These are phyloP conservation scores for Malurus cyaneus DNA, from an alignment of 2,113 vertebrate species.

Conservation along the genomic window DNA sequence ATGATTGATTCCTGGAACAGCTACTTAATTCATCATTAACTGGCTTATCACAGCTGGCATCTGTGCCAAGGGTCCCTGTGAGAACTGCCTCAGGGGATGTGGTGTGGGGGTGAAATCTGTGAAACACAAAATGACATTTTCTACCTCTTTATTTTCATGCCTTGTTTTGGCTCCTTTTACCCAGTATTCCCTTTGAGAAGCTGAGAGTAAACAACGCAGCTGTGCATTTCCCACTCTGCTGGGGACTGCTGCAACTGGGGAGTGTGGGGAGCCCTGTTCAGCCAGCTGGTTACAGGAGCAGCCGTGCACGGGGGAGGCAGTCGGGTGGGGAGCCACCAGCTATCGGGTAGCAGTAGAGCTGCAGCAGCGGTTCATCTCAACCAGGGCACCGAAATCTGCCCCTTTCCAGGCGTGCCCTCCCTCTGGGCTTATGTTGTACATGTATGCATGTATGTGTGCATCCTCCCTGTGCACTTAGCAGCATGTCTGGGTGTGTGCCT, in stretches of 20 bases:
- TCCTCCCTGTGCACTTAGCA: not conserved
- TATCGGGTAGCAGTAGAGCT: rapidly evolving
- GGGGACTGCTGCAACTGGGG: not conserved
- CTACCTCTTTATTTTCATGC: not conserved
- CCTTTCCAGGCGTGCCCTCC: not conserved
- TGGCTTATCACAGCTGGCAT: not conserved
- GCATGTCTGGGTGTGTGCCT: not conserved
- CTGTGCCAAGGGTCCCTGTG: constrained; percentile 9
- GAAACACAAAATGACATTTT: not conserved
- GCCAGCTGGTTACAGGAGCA: not conserved
- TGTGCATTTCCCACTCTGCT: not conserved
- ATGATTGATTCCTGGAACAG: constrained; percentile 57
- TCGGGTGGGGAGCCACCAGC: not conserved
- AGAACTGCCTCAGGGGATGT: not conserved
- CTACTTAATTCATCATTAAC: constrained; percentile 57
- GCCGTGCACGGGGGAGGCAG: not conserved
- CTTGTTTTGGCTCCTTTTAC: not conserved
- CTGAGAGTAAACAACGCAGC: not conserved
- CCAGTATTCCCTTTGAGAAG: not conserved
- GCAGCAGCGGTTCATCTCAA: not conserved
- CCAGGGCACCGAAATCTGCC: not conserved
- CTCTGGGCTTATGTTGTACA: rapidly evolving
- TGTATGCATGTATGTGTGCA: not conserved
- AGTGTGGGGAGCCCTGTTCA: not conserved
- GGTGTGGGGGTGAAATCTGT: not conserved